Conservation (phyloP, 2,888 invertebrate species). For the Cosmia trapezina region DNA sequence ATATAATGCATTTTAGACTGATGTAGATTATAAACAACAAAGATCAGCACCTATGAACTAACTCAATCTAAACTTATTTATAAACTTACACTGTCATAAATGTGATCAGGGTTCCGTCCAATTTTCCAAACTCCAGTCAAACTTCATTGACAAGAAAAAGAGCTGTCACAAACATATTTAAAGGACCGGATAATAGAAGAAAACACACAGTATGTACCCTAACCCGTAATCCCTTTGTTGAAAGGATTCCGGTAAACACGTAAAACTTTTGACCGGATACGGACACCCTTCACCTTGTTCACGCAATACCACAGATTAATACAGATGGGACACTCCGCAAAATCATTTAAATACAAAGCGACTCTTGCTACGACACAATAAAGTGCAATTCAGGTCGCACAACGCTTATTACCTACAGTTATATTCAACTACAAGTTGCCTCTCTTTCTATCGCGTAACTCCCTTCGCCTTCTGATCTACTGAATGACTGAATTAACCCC, state of each 20-base stretch:
- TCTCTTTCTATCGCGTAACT: too few species aligned
- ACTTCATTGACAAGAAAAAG: constrained; percentile 26
- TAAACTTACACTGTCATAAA: constrained; percentile 8
- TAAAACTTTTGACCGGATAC: constrained; percentile 37
- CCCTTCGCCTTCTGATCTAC: too few species aligned
- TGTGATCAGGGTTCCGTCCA: constrained; percentile 5
- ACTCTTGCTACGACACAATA: too few species aligned
- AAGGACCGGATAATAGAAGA: constrained; percentile 26
- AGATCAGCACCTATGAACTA: constrained; percentile 12
- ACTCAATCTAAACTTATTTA: too few species aligned
- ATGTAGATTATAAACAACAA: not conserved
- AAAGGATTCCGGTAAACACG: constrained; percentile 42
- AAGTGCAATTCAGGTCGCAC: too few species aligned
- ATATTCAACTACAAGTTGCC: too few species aligned
- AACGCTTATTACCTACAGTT: too few species aligned
- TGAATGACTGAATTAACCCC: too few species aligned
- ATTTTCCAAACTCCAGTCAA: constrained; percentile 23
- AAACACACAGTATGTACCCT: constrained; percentile 19
- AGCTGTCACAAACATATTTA: constrained; percentile 10
- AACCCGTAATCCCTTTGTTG: constrained; percentile 24
- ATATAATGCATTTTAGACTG: not conserved
- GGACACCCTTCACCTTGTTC: constrained; percentile 36
- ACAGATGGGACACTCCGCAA: too few species aligned
- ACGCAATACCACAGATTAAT: too few species aligned
- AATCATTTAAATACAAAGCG: too few species aligned